These are phyloP conservation scores for Vanacampus margaritifer DNA, from an alignment of 2,113 vertebrate genomes.

Conservation along the genomic window DNA sequence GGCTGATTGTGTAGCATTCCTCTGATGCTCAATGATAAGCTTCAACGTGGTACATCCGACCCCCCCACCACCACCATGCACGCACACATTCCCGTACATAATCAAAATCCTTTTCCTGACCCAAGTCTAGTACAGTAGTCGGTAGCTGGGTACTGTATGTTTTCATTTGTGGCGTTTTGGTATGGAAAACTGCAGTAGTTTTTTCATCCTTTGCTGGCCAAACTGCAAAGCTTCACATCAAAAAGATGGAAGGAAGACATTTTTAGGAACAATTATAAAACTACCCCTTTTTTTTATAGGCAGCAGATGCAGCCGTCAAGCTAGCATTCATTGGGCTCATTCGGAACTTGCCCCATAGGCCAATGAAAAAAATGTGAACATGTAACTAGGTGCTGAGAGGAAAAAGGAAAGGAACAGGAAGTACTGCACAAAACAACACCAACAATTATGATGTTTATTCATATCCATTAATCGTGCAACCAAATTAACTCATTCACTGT, in stretches of 20 bases:
- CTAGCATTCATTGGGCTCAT: not conserved
- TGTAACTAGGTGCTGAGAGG: not conserved
- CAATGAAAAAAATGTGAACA: not conserved
- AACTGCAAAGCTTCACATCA: too few relatives aligned
- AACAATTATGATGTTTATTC: not conserved
- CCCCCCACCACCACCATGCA: not conserved
- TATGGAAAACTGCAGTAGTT: not conserved
- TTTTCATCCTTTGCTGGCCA: too few relatives aligned
- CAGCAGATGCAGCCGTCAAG: not conserved
- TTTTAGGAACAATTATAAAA: too few relatives aligned
- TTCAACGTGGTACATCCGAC: constrained; percentile 19
- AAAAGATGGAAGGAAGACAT: too few relatives aligned
- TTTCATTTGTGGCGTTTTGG: too few relatives aligned
- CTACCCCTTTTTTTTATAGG: too few relatives aligned
- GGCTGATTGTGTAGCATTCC: constrained; percentile 62
- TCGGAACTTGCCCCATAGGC: not conserved
- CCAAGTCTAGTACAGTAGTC: not conserved
- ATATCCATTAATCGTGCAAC: not conserved
- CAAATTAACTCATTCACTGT: too few relatives aligned
- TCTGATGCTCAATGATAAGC: constrained; percentile 49
- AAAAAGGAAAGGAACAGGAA: not conserved
- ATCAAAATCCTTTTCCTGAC: not conserved
- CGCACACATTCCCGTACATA: not conserved
- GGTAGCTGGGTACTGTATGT: not conserved
- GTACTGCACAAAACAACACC: not conserved